A percentile compares a stretch with the other conserved stretches of the same genome.
Conservation (phyloP, 2,888 invertebrate genomes). For the Nymphalis polychloros region DNA sequence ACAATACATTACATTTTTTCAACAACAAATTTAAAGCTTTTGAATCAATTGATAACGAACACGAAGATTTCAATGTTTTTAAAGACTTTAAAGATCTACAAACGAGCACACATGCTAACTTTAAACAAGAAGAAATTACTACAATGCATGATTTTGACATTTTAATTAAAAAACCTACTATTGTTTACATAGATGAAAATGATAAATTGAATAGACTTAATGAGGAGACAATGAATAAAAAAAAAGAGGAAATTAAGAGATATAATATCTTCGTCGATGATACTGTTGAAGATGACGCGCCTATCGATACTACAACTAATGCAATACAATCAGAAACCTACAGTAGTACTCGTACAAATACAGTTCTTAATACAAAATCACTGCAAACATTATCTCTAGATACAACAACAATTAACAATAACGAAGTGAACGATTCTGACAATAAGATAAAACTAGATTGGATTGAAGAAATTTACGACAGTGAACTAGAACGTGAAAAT, state of each 20-base stretch:
- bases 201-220: conserved; percentile 3
- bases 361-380: conserved; percentile 1
- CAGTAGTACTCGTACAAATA: neutral
- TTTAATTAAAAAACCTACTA: neutral
- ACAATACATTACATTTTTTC: neutral
- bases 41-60: conserved; percentile 28
- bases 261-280: conserved; percentile 46
- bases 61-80: conserved; percentile 8
- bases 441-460: conserved; percentile 36
- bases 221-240: conserved; percentile 11
- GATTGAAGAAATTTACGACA: conserved; percentile 37
- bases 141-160: conserved; percentile 8
- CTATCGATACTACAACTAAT: conserved; percentile 18
- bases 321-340: neutral
- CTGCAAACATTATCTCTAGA: conserved; percentile 2
- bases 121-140: neutral
- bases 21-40: conserved; percentile 17
- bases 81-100: conserved; percentile 19
- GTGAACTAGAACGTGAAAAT: conserved; percentile 25
- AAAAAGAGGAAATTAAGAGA: conserved; percentile 35
- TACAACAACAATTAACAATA: neutral
- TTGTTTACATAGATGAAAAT: conserved; percentile 1
- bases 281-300: conserved; percentile 39
- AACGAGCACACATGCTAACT: neutral
- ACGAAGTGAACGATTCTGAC: conserved; percentile 7